Evolutionary conservation across 2,797 vertebrate genomes (phyloP).

Genomic region (Phoebastria nigripes): DNA sequence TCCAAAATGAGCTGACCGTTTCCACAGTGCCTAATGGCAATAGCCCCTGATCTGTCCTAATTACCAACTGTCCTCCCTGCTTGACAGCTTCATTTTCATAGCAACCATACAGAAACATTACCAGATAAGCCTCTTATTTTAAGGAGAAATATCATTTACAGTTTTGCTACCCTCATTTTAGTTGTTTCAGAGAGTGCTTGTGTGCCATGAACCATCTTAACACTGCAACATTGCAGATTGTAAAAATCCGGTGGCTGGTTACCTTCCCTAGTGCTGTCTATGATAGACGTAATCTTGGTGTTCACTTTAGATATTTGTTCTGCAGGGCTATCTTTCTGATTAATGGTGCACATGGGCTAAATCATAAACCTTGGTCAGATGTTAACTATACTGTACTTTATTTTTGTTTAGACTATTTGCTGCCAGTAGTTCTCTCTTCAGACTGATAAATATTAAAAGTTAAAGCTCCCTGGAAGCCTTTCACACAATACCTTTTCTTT

Average conservation of each 20-base stretch:
- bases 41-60: not conserved
- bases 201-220: not conserved
- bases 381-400: not conserved
- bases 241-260: not conserved
- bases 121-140: not conserved
- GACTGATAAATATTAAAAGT: not conserved
- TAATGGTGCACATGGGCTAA: not conserved
- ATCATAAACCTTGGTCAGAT: not conserved
- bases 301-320: not conserved
- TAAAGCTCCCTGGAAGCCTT: not conserved
- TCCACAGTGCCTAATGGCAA: not conserved
- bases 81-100: not conserved
- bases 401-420: not conserved
- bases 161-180: not conserved
- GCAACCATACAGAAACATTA: not conserved
- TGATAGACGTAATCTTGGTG: rapidly evolving
- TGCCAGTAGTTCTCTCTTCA: not conserved
- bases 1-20: not conserved
- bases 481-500: not conserved
- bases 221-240: rapidly evolving
- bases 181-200: not conserved
- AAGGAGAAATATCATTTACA: not conserved
- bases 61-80: not conserved
- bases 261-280: not conserved
- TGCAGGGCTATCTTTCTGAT: not conserved